Evolutionary conservation across 2,888 invertebrate genomes (phyloP), one percentile per base, ranked within the genome.

Genomic region (Chloroclysta siterata): DNA sequence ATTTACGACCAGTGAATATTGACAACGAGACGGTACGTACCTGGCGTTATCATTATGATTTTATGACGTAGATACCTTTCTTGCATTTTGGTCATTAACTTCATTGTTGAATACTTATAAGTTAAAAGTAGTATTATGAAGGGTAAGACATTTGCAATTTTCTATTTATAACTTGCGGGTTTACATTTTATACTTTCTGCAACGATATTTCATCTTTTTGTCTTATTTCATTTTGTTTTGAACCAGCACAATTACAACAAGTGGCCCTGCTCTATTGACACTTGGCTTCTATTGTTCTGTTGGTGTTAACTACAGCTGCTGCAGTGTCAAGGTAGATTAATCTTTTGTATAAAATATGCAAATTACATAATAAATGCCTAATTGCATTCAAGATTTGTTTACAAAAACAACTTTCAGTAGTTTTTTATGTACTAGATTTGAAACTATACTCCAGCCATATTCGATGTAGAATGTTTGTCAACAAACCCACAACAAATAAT

Each of bases 21-120:
- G 77, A 77, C 82, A 78, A 73, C 81, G 85, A 82, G 81, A 88
- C 89, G 90, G 90, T 90, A 88, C 76, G 89, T 90, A 66, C 64
- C 61, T 69, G 63, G n/a, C 69, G 60, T 66, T 73, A 72, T 77
- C 72, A 73, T 75, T 79, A 82, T 83, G 81, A 44, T 53, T 41
- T 81, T 82, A 17, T 78, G 78, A 71, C 77, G 75, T 75, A 79
- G 81, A 79, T 47, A n/a, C 48, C 46, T 17, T 28, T 80, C 77
- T 62, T 51, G 17, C 39, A 48, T 68, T 60, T 60, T 50, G 41
- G 28, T 10, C 46, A 59, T 61, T 28, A 36, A 13, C 33, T 39
- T 54, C 42, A 10, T 58, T 53, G 13, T 10, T 39, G 1, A 39
- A 8, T 11, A 22, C 22, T 22, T 3, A 39, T 11, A 8, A 33